Percentiles rank a stretch among this genome's conserved stretches.
Evolutionary conservation across 2,797 vertebrate genomes (phyloP).

Genomic region (Cossypha caffra): DNA sequence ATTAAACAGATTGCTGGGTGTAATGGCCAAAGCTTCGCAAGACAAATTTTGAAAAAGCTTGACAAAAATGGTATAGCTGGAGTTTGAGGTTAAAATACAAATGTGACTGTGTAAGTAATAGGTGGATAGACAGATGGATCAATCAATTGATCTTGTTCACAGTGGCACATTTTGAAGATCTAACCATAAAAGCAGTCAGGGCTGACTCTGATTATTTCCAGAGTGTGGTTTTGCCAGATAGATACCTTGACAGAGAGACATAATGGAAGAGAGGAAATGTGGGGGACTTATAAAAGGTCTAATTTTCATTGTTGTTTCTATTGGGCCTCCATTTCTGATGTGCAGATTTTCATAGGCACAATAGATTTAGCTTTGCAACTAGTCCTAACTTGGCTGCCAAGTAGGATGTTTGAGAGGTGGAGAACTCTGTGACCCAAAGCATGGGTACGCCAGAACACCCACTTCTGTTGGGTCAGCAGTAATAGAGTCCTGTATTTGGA

Average conservation of each 20-base stretch:
- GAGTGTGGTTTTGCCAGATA: background rate
- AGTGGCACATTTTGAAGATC: background rate
- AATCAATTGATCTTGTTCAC: background rate
- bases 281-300: background rate
- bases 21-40: background rate
- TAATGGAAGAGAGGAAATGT: background rate
- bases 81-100: conserved; percentile 6
- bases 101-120: background rate
- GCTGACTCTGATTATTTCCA: background rate
- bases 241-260: background rate
- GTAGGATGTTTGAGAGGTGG: background rate
- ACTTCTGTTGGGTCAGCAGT: background rate
- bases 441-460: background rate
- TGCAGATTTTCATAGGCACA: background rate
- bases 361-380: background rate
- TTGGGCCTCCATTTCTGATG: background rate
- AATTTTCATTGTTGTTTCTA: background rate
- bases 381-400: background rate
- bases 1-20: background rate
- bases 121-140: background rate
- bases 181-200: background rate
- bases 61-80: background rate
- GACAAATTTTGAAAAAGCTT: background rate
- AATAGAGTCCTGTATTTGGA: background rate
- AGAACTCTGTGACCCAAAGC: background rate